Evolutionary conservation across 2,113 vertebrate species (phyloP), one percentile per base, ranked within the genome.

Genomic region (Calidris pygmaea): DNA sequence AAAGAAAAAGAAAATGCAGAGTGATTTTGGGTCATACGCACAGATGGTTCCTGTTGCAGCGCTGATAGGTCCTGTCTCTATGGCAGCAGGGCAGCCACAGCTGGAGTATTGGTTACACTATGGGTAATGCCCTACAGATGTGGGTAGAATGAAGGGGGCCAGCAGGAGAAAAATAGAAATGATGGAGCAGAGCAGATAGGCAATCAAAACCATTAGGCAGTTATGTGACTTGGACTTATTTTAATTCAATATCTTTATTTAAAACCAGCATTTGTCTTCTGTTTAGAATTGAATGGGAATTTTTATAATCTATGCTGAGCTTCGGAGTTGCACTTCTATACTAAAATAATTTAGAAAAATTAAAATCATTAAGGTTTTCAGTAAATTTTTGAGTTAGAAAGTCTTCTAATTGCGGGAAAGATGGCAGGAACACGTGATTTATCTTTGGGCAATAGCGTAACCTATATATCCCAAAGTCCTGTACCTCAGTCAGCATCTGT

Each of bases 51-150:
- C 77, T 96, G 95, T 97, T 96, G 96, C 86, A 85, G 88, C 1
- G 4, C 80, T 94, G 95, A 94, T 96, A 94, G 35, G 35, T 92
- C 96, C 90, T 92, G 94, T 97, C 92, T 97, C 80, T 93, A 87
- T 96, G 94, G 96, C 90, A 96, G 95, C 85, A 39, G 94, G 89
- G 86, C 88, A 90, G 88, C 95, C 95, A 84, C 96, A 96, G 95
- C 95, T 94, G 92, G 83, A 82, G 94, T 96, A 96, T 92, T 96
- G 95, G 93, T 97, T 96, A 96, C 95, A 78, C 84, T 97, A 85
- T 81, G 95, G 96, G 95, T 96, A 96, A 96, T 96, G 88, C 92
- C 96, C 92, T 90, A 78, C 95, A 96, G 95, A 96, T 97, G 96
- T 96, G 95, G 96, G 83, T 63, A 92, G 83, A 80, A 78, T 32